phyloP scores from a whole-genome alignment of 2,113 vertebrate genomes.

The Dicentrarchus labrax region DNA sequence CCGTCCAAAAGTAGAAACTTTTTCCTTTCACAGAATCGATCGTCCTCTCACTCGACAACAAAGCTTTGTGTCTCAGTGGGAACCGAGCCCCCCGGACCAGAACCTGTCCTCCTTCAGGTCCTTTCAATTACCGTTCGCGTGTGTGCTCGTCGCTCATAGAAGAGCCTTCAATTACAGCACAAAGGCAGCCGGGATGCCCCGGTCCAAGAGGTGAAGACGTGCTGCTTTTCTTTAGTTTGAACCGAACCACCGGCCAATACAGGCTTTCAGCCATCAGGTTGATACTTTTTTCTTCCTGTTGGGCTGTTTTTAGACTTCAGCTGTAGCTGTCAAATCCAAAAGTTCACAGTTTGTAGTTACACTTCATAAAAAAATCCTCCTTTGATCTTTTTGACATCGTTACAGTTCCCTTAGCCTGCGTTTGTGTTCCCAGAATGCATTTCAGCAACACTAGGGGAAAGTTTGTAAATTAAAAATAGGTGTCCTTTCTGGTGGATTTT shows the following conservation, averaged over 20 bases:
- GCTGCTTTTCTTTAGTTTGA: not conserved
- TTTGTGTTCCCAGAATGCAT: not conserved
- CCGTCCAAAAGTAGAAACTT: conserved; percentile 20
- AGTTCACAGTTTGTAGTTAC: not conserved
- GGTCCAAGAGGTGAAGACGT: conserved; percentile 18
- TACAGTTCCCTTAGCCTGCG: too few species aligned
- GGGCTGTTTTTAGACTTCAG: not conserved
- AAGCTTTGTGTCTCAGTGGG: conserved; percentile 8
- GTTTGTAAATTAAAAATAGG: not conserved
- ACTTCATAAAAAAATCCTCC: not conserved
- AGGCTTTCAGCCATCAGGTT: not conserved
- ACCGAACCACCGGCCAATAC: not conserved
- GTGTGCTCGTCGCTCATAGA: not conserved
- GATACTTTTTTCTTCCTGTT: not conserved
- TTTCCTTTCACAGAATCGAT: conserved; percentile 24
- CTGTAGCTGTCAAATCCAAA: not conserved
- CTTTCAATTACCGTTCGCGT: conserved; percentile 31
- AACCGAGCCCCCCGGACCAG: conserved; percentile 19
- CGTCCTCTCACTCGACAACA: not conserved
- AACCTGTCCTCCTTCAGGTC: conserved; percentile 36
- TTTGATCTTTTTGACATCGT: not conserved
- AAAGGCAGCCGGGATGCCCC: not conserved
- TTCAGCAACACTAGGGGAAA: not conserved
- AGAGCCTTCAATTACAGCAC: conserved; percentile 20
- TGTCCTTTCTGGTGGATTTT: not conserved